Base-by-base conservation (phyloP, 92 coral and sea anemone genomes). In the Epizoanthus illoricatus region DNA sequence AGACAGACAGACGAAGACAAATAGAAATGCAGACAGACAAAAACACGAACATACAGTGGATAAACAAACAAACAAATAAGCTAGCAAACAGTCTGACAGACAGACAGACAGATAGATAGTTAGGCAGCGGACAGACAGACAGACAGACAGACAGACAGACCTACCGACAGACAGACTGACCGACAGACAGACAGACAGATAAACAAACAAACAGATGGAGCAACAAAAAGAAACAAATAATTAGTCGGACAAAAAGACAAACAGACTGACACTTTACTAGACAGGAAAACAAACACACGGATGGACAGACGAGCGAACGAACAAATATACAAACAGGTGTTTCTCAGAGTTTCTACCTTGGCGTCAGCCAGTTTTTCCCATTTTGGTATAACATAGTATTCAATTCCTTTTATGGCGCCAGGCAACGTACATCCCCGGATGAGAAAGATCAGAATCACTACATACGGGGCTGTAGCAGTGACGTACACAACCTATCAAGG, bases 361-460 rank as follows among this genome's bases (percentile, higher is more conserved):
- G 97, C 94, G 73, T 95, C 93, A 2, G 56, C 83, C 1, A 95
- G 90, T 71, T 89, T 86, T n/a, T 76, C 82, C 93, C 91, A 93
- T 45, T 90, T 84, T 15, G 98, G 97, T 33, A 82, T 87, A 33
- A 95, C 80, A 65, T 92, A 95, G 85, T 78, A 92, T 57, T 84
- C 39, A 47, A 95, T 59, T 7, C 98, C 98, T 65, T 89, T 72
- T 18, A 80, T 82, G 5, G 97, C 90, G 1, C 98, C 98, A 57
- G 92, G 94, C 64, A 95, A 81, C 3, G 98, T 95, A 66, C 91
- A 84, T 43, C 98, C 98, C 68, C 97, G 92, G 66, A 95, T 76
- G 54, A 95, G 85, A 55, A 92, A 75, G 62, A 92, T 86, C 21
- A 92, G 39, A 17, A 94, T 86, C 21, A 90, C 89, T 62, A 94